These are phyloP conservation scores for Dicranocentrus wangi DNA, from an alignment of 2,888 invertebrate species.

Conservation along the genomic window DNA sequence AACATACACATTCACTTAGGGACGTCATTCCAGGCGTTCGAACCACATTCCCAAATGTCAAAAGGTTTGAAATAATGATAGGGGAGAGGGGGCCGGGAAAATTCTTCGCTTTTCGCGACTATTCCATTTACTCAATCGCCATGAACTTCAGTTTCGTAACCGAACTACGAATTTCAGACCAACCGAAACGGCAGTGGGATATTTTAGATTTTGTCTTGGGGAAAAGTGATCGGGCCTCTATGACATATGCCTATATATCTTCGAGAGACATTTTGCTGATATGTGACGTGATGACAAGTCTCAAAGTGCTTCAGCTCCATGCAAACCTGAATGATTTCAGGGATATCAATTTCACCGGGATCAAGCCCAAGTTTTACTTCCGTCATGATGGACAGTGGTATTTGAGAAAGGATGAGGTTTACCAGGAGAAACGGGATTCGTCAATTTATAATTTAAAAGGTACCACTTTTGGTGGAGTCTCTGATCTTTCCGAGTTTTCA, in stretches of 20 bases:
- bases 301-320: slow-evolving; percentile 56
- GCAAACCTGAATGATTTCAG: slow-evolving; percentile 62
- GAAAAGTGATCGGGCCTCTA: slow-evolving; percentile 7
- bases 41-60: slow-evolving; percentile 32
- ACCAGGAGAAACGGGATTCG: background rate
- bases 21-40: slow-evolving; percentile 31
- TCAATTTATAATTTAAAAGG: background rate
- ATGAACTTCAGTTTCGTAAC: slow-evolving; percentile 45
- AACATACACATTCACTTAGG: slow-evolving; percentile 38
- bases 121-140: slow-evolving; percentile 32
- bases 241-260: slow-evolving; percentile 48
- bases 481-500: no score
- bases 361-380: slow-evolving; percentile 23
- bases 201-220: slow-evolving; percentile 39
- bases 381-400: slow-evolving; percentile 32
- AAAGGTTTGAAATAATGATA: slow-evolving; percentile 30
- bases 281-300: slow-evolving; percentile 40
- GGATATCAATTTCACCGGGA: slow-evolving; percentile 67
- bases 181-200: slow-evolving; percentile 29
- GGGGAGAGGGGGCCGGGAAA: slow-evolving; percentile 12
- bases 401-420: slow-evolving; percentile 15
- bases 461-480: no score
- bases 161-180: slow-evolving; percentile 43
- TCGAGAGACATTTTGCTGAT: slow-evolving; percentile 48
- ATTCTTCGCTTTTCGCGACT: slow-evolving; percentile 43